These are phyloP conservation scores for Cryptoblepharus egeriae DNA, from an alignment of 2,797 vertebrate species.

Conservation along the genomic window DNA sequence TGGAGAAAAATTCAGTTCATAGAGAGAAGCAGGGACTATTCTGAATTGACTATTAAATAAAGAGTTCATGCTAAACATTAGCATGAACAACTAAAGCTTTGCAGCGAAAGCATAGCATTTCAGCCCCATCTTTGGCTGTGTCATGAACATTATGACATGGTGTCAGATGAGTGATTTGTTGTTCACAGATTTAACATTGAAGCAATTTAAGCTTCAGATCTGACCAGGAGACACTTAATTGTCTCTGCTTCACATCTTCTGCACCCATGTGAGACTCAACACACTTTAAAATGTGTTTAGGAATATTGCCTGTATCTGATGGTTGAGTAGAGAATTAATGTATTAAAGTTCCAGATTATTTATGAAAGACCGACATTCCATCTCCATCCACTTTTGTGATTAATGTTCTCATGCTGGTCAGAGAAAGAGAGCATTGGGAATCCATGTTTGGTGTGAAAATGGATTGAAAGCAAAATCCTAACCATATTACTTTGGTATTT, in stretches of 20 bases:
- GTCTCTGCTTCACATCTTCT: background rate
- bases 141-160: background rate
- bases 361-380: slow-evolving; percentile 6
- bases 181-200: background rate
- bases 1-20: too few species aligned
- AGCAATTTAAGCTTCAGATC: background rate
- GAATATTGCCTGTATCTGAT: slow-evolving; percentile 5
- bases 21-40: too few species aligned
- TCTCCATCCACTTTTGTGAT: slow-evolving; percentile 25
- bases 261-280: background rate
- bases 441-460: background rate
- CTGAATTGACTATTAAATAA: too few species aligned
- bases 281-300: background rate
- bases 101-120: too few species aligned
- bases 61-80: too few species aligned
- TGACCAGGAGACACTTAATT: background rate
- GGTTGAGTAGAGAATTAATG: slow-evolving; percentile 32
- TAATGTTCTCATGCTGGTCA: slow-evolving; percentile 24
- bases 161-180: background rate
- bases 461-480: background rate
- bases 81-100: too few species aligned
- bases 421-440: slow-evolving; percentile 27
- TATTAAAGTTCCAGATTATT: slow-evolving; percentile 40
- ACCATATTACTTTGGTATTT: slow-evolving; percentile 1
- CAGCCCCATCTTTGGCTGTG: too few species aligned